These are phyloP conservation scores for Psittacula echo DNA, from an alignment of 2,797 vertebrate species.

Conservation along the genomic window DNA sequence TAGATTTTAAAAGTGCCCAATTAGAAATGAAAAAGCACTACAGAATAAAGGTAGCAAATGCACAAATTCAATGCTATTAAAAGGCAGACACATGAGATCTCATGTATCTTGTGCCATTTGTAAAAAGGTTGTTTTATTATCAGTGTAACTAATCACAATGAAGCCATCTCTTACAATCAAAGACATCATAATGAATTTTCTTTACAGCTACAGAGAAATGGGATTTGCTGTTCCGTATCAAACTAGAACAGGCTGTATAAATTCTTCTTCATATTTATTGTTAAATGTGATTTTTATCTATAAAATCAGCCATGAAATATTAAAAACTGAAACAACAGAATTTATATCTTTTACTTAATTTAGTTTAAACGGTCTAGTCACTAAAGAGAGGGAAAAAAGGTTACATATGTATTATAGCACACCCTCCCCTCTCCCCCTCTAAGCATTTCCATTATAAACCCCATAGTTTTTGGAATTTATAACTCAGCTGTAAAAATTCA, in stretches of 20 bases:
- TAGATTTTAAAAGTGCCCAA: conserved; percentile 29
- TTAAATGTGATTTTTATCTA: conserved; percentile 83
- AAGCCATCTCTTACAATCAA: conserved; percentile 79
- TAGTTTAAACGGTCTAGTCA: conserved; percentile 80
- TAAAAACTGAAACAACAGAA: conserved; percentile 82
- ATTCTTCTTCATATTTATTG: conserved; percentile 83
- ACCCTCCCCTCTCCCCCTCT: conserved; percentile 24
- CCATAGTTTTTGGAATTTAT: conserved; percentile 74
- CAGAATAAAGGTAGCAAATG: conserved; percentile 55
- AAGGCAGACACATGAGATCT: conserved; percentile 58
- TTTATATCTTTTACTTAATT: conserved; percentile 83
- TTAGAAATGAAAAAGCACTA: conserved; percentile 34
- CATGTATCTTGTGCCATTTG: conserved; percentile 70
- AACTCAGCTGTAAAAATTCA: conserved; percentile 70
- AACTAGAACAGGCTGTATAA: conserved; percentile 79
- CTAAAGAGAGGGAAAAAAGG: conserved; percentile 63
- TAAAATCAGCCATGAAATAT: conserved; percentile 84
- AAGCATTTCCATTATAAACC: conserved; percentile 73
- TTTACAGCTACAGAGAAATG: conserved; percentile 83
- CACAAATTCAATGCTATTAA: conserved; percentile 70
- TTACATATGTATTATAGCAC: conserved; percentile 49
- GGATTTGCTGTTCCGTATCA: conserved; percentile 83
- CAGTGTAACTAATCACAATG: conserved; percentile 80
- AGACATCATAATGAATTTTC: conserved; percentile 85
- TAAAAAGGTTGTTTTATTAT: conserved; percentile 81